Percentiles rank a stretch among this genome's conserved stretches.
These are phyloP conservation scores for Hiodon tergisus DNA, from an alignment of 2,113 vertebrate genomes.

Conservation along the genomic window DNA sequence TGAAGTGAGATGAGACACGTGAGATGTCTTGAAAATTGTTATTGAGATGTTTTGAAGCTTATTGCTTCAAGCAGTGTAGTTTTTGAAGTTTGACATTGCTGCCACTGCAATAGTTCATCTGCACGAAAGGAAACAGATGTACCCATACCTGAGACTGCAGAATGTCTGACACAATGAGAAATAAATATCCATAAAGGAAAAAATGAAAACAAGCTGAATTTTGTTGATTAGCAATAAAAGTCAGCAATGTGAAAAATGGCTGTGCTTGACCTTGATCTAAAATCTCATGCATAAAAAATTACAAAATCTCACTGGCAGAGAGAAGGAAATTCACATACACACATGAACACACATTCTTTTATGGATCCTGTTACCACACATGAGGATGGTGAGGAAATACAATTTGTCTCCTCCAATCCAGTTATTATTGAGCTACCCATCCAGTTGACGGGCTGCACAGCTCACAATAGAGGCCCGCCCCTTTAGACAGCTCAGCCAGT, in stretches of 20 bases:
- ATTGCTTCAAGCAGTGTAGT: no score
- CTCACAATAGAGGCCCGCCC: no score
- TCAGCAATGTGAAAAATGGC: constrained; percentile 26
- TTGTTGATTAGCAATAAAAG: constrained; percentile 26
- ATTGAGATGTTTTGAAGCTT: no score
- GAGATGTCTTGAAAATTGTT: no score
- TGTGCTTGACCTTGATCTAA: constrained; percentile 29
- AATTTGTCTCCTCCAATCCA: no score
- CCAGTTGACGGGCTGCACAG: no score
- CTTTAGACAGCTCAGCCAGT: no score
- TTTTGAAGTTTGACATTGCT: background rate
- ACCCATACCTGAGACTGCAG: background rate
- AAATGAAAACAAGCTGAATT: constrained; percentile 11
- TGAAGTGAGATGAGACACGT: no score
- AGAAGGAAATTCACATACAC: background rate
- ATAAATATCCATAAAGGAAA: constrained; percentile 4
- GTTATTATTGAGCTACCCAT: no score
- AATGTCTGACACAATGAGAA: background rate
- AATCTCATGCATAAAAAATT: constrained; percentile 13
- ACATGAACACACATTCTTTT: background rate
- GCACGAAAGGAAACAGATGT: background rate
- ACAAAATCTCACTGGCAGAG: background rate
- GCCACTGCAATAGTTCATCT: background rate
- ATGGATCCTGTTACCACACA: no score
- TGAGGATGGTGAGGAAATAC: no score